Base-by-base conservation (phyloP, 2,113 vertebrate genomes). In the Castor canadensis region DNA sequence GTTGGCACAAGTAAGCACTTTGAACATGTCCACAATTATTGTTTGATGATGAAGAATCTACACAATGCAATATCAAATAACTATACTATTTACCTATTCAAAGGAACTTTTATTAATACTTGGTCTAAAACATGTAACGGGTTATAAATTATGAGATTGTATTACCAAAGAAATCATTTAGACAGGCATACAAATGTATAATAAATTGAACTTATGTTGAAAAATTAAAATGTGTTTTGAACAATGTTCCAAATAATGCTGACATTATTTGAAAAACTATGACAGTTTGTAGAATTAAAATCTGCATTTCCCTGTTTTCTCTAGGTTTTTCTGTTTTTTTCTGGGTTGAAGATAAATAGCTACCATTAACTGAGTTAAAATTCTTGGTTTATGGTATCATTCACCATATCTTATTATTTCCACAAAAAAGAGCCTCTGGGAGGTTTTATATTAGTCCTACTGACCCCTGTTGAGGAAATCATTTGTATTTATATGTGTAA, bases 401-500 rank as follows among this genome's bases (percentile, higher is more conserved):
- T 91, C 49, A 49, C n/a, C 12, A 32, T 82, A 91, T 91, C 80
- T 69, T 45, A 93, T 95, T 91, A 89, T 28, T 30, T 87, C 32
- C 52, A 69, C 28, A 30, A 64, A 17, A 94, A 85, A 86, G 64
- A 87, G 71, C 66, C 52, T n/a, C 40, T 38, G 75, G 79, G 43
- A 73, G 66, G 69, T 9, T 67, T 80, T 38, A 7, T 76, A 97
- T 97, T 69, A 80, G 96, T 95, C 80, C 52, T 64, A 91, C 77
- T 38, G n/a, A 79, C 54, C 58, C 56, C 56, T 91, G 19, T 76
- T 58, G 52, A 96, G 62, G 80, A 93, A 89, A 49, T 85, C 69
- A 82, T 93, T 93, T 95, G n/a, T 91, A 83, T 89, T 92, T 91
- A 77, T 69, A 40, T 89, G 87, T 93, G 91, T 91, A 73, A 80